These are phyloP conservation scores for Yponomeuta evonymella DNA, from an alignment of 2,888 invertebrate genomes.

Conservation along the genomic window DNA sequence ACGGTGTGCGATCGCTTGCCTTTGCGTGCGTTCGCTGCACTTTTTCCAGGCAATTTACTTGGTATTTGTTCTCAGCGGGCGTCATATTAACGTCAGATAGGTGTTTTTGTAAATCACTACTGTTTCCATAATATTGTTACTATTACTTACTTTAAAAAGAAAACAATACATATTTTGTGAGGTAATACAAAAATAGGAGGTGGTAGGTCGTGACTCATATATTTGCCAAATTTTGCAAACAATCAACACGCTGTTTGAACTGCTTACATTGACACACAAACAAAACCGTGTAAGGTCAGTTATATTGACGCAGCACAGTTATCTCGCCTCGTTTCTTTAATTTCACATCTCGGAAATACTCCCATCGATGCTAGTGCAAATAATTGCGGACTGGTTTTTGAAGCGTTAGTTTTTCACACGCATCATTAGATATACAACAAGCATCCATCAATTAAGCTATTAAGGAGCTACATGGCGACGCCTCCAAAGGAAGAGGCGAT, in stretches of 20 bases:
- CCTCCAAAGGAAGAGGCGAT: conserved; percentile 13
- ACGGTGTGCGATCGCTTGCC: not conserved
- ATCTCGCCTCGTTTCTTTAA: conserved; percentile 1
- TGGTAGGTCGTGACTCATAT: not conserved
- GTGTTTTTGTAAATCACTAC: conserved; percentile 5
- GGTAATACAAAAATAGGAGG: not conserved
- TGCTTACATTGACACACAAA: conserved; percentile 8
- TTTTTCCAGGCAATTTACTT: conserved; percentile 12
- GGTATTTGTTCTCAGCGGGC: not conserved
- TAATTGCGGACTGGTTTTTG: conserved; percentile 6
- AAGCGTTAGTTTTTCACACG: conserved; percentile 7
- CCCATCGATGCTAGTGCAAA: not conserved
- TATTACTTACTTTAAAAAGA: conserved; percentile 3
- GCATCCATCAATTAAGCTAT: conserved; percentile 12
- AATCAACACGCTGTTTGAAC: not conserved
- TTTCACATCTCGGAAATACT: conserved; percentile 1
- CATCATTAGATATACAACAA: conserved; percentile 8
- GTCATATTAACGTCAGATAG: not conserved
- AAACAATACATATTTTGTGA: conserved; percentile 1
- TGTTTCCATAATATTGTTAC: not conserved
- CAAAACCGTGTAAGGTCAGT: conserved; percentile 7
- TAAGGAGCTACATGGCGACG: conserved; percentile 1
- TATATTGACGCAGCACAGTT: not conserved
- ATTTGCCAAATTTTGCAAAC: conserved; percentile 5
- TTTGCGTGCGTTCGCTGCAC: not conserved